Evolutionary conservation across 2,113 vertebrate genomes (phyloP).

Genomic region (Sus scrofa): T2T-Sscrofa CM000817.6:165136001-165136500

Average conservation of each 20-base stretch:
- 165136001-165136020: too few species aligned
- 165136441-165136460: slow-evolving; percentile 30
- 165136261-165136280: background rate
- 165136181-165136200: background rate
- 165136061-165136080: too few species aligned
- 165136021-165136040: too few species aligned
- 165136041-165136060: too few species aligned
- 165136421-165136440: slow-evolving; percentile 15
- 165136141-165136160: too few species aligned
- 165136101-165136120: too few species aligned
- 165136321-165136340: slow-evolving; percentile 2
- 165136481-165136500: too few species aligned
- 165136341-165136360: slow-evolving; percentile 31
- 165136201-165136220: background rate
- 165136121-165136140: too few species aligned
- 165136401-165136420: slow-evolving; percentile 46
- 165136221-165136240: background rate
- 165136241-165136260: background rate
- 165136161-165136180: too few species aligned
- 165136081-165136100: too few species aligned
- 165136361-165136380: slow-evolving; percentile 26
- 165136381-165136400: background rate
- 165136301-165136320: background rate
- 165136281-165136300: slow-evolving; percentile 26
- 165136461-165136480: too few species aligned